phyloP scores from a whole-genome alignment of 1,140 invertebrate genomes.

The Eriosoma lanigerum region DNA sequence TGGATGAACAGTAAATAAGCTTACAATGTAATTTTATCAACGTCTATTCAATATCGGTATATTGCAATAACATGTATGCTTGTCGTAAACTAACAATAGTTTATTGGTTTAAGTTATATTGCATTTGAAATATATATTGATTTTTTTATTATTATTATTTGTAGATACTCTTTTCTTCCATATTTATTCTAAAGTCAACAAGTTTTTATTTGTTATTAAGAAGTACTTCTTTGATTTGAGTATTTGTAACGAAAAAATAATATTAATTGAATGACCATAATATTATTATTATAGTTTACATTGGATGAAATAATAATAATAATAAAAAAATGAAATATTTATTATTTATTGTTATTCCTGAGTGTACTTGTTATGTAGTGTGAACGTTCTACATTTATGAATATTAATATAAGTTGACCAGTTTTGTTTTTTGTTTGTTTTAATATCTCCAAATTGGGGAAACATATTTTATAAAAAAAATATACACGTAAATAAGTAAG shows the following conservation, averaged over 20 bases:
- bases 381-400: too few relatives aligned
- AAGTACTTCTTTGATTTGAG: neutral
- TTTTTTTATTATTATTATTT: neutral
- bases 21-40: constrained; percentile 34
- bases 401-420: too few relatives aligned
- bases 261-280: too few relatives aligned
- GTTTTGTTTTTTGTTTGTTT: too few relatives aligned
- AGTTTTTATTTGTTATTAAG: neutral
- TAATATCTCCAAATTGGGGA: too few relatives aligned
- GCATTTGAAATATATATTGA: neutral
- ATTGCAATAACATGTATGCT: constrained; percentile 4
- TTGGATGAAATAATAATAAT: too few relatives aligned
- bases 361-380: too few relatives aligned
- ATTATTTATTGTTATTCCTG: too few relatives aligned
- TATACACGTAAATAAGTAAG: too few relatives aligned
- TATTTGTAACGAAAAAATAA: neutral
- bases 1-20: constrained; percentile 15
- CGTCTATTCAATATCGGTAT: neutral
- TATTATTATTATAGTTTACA: too few relatives aligned
- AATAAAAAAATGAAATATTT: too few relatives aligned
- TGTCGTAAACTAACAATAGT: constrained; percentile 29
- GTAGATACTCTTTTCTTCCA: neutral
- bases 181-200: neutral
- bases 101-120: constrained; percentile 32
- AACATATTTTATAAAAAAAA: too few relatives aligned